A percentile compares a stretch with the other conserved stretches of the same genome.
Evolutionary conservation across 92 coral and sea anemone species (phyloP).

Genomic region (Bergia sp.): DNA sequence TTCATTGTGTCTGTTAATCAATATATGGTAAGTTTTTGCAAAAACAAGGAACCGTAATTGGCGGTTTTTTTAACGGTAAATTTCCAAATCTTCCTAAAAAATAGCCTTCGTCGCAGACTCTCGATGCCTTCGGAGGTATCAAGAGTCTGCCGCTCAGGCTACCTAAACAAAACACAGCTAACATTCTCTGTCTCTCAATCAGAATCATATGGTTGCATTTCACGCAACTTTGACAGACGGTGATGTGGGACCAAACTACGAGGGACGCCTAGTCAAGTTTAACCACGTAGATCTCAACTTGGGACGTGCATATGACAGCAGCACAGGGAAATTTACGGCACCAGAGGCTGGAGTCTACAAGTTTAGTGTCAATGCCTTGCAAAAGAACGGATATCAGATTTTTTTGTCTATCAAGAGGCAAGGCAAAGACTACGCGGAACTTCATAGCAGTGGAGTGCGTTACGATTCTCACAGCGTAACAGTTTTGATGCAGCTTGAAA

Average conservation of each 20-base stretch:
- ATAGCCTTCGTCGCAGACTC: no score
- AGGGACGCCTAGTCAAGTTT: constrained; percentile 48
- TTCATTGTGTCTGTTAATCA: no score
- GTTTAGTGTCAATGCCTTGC: constrained; percentile 47
- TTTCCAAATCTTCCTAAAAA: no score
- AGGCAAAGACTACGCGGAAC: constrained; percentile 36
- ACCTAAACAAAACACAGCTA: no score
- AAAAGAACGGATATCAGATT: constrained; percentile 43
- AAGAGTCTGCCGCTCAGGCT: no score
- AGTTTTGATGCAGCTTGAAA: constrained; percentile 44
- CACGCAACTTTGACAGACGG: constrained; percentile 54
- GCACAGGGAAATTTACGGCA: constrained; percentile 52
- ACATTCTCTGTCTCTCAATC: not conserved
- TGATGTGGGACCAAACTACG: constrained; percentile 54
- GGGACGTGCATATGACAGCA: constrained; percentile 42
- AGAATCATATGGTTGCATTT: constrained; percentile 41
- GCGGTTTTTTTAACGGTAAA: no score
- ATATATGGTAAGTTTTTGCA: no score
- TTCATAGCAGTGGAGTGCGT: constrained; percentile 46
- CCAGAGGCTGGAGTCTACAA: constrained; percentile 51
- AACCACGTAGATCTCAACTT: constrained; percentile 48
- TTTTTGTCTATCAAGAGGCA: constrained; percentile 37
- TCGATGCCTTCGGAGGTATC: no score
- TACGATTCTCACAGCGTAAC: constrained; percentile 49
- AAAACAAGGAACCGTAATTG: no score